Conservation (phyloP, 2,113 vertebrate genomes). For the Chaetorhynchus papuensis region DNA sequence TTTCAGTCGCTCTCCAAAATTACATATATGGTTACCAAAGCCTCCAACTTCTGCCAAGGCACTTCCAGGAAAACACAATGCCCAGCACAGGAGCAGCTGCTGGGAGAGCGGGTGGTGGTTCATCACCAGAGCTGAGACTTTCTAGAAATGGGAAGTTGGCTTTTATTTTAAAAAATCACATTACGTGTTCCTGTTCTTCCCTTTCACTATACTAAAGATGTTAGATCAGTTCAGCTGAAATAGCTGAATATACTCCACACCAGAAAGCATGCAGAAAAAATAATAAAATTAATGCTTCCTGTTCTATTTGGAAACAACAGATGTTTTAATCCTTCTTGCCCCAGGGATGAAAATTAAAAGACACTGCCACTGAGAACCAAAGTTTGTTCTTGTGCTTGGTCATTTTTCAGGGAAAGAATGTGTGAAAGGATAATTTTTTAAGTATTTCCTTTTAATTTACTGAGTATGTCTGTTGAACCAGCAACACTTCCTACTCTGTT, state of each 20-base stretch:
- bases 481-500: background rate
- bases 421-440: background rate
- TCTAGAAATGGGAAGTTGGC: background rate
- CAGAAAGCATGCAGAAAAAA: background rate
- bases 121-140: background rate
- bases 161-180: background rate
- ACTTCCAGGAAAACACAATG: background rate
- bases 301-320: background rate
- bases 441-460: background rate
- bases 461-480: background rate
- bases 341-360: background rate
- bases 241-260: background rate
- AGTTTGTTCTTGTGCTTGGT: background rate
- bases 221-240: background rate
- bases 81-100: background rate
- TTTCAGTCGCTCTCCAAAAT: background rate
- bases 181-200: background rate
- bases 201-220: background rate
- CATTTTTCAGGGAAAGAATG: background rate
- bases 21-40: background rate
- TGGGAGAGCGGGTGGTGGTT: background rate
- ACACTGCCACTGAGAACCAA: background rate
- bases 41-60: background rate
- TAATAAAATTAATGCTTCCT: background rate
- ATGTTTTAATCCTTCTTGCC: background rate